Percentiles rank a stretch among this genome's conserved stretches.
These are phyloP conservation scores for Pectinophora gossypiella DNA, from an alignment of 1,140 invertebrate genomes.

Conservation along the genomic window DNA sequence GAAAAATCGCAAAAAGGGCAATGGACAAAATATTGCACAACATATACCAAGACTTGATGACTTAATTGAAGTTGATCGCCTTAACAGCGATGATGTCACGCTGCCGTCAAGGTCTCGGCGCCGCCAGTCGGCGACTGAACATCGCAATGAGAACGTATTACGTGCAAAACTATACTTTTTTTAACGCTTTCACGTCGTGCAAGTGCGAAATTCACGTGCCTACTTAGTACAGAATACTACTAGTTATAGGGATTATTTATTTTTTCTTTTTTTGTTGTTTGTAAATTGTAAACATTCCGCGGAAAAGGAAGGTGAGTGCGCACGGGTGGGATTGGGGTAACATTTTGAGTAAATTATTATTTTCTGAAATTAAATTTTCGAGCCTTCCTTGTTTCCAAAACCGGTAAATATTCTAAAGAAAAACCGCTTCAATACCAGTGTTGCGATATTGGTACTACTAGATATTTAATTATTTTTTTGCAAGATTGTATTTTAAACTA, in stretches of 20 bases:
- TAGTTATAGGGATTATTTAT: constrained; percentile 17
- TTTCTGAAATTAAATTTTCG: too few species aligned
- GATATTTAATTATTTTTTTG: too few species aligned
- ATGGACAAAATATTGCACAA: background rate
- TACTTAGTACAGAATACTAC: constrained; percentile 28
- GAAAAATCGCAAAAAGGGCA: too few species aligned
- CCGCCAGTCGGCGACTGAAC: constrained; percentile 38
- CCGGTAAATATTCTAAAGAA: too few species aligned
- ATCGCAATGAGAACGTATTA: constrained; percentile 57
- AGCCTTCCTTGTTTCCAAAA: too few species aligned
- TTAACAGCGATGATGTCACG: constrained; percentile 56
- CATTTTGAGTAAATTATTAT: too few species aligned
- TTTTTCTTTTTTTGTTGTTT: constrained; percentile 21
- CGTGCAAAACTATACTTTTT: constrained; percentile 27
- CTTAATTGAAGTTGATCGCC: constrained; percentile 23
- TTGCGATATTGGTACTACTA: too few species aligned
- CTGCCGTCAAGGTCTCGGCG: constrained; percentile 13
- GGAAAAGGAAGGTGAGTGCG: constrained; percentile 65
- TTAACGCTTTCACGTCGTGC: constrained; percentile 32
- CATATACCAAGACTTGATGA: background rate
- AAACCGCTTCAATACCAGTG: too few species aligned
- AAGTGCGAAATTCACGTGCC: constrained; percentile 53
- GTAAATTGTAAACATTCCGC: constrained; percentile 50
- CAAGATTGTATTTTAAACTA: too few species aligned
- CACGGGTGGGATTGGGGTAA: background rate